phyloP scores from a whole-genome alignment of 1,140 invertebrate species.

The Agrilus planipennis region DNA sequence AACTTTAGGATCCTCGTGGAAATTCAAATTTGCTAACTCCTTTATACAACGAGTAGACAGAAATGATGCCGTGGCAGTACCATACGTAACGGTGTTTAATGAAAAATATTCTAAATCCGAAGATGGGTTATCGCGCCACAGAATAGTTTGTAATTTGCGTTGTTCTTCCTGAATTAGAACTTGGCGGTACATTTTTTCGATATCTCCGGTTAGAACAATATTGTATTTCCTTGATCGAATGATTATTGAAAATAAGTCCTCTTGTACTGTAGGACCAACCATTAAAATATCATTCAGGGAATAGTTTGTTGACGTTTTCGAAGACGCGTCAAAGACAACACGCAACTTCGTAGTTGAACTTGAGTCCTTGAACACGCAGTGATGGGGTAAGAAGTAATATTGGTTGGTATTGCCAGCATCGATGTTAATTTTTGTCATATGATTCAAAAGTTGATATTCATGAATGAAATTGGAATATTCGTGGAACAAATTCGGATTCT shows the following conservation, averaged over 20 bases:
- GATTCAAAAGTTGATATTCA: constrained; percentile 30
- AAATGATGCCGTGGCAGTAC: constrained; percentile 1
- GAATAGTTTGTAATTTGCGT: background rate
- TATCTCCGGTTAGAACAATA: constrained; percentile 13
- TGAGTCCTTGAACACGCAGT: constrained; percentile 1
- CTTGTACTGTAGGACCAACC: constrained; percentile 27
- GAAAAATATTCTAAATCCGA: background rate
- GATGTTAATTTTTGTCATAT: constrained; percentile 21
- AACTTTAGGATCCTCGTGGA: background rate
- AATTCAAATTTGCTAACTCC: background rate
- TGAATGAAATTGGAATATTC: constrained; percentile 27
- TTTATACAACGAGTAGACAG: constrained; percentile 1
- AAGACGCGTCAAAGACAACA: constrained; percentile 26
- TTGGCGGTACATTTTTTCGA: constrained; percentile 24
- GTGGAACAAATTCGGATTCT: constrained; percentile 15
- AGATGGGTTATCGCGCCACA: background rate
- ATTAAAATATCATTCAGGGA: constrained; percentile 27
- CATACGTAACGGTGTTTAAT: constrained; percentile 3
- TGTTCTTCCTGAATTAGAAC: constrained; percentile 9
- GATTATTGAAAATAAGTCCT: constrained; percentile 28
- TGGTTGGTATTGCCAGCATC: background rate
- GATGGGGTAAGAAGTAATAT: constrained; percentile 3
- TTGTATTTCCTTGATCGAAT: constrained; percentile 27
- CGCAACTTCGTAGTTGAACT: constrained; percentile 8
- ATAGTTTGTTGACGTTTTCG: constrained; percentile 13